Evolutionary conservation across 2,113 vertebrate genomes (phyloP).

Genomic region (Caracal caracal): DNA sequence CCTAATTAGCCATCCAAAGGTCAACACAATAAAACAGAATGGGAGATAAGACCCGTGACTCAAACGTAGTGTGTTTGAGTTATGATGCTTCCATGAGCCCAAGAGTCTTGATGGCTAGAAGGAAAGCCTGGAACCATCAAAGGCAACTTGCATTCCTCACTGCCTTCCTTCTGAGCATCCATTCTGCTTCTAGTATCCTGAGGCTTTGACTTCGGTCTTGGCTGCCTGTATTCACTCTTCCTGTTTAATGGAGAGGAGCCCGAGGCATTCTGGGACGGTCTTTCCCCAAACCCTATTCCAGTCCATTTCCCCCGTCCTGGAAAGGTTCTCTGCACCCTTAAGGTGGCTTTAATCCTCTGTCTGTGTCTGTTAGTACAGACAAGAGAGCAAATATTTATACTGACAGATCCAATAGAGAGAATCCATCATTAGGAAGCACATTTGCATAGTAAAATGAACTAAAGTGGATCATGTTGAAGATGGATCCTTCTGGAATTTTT

Average conservation of each 20-base stretch:
- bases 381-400: neutral
- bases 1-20: conserved; percentile 9
- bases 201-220: neutral
- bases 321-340: neutral
- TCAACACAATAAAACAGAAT: conserved; percentile 39
- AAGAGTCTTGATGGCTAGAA: neutral
- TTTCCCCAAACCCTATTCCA: neutral
- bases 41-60: neutral
- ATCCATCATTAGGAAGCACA: neutral
- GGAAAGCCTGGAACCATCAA: neutral
- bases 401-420: neutral
- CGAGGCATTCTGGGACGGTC: neutral
- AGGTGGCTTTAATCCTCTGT: neutral
- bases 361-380: neutral
- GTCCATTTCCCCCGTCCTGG: neutral
- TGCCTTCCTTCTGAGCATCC: neutral
- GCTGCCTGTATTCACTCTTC: neutral
- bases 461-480: neutral
- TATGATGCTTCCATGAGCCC: neutral
- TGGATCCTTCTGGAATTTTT: neutral
- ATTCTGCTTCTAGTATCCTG: neutral
- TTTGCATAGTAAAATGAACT: conserved; percentile 29
- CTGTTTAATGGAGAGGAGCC: neutral
- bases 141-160: neutral
- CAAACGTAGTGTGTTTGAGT: neutral